A percentile compares a stretch with the other conserved stretches of the same genome.
phyloP scores from a whole-genome alignment of 1,140 invertebrate genomes.

The Cotesia glomerata region DNA sequence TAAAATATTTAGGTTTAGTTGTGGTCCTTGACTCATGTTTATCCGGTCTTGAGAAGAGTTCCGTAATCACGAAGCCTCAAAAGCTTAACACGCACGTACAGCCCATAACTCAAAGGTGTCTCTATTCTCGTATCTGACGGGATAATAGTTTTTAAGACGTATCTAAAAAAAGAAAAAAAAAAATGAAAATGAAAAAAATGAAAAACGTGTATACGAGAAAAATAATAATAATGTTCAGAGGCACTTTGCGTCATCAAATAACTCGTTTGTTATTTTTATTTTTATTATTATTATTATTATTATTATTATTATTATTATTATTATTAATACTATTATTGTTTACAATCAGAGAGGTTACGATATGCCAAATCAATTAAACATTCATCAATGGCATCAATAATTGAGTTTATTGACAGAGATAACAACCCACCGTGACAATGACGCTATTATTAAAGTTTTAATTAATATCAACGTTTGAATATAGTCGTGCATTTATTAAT shows the following conservation, averaged over 20 bases:
- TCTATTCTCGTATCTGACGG: conserved; percentile 13
- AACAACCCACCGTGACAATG: too few species aligned
- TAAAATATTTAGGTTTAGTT: too few species aligned
- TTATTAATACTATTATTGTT: background rate
- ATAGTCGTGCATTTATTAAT: too few species aligned
- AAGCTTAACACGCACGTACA: conserved; percentile 34
- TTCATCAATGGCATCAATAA: too few species aligned
- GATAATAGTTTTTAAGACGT: conserved; percentile 35
- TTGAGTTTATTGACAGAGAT: too few species aligned
- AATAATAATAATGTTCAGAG: background rate
- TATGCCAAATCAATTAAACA: too few species aligned
- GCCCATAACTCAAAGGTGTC: conserved; percentile 39
- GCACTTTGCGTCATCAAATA: background rate
- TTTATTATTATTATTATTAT: background rate
- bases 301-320: background rate
- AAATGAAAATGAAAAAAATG: background rate
- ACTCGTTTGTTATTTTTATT: background rate
- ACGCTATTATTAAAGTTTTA: too few species aligned
- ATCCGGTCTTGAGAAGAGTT: conserved; percentile 16
- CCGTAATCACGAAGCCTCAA: conserved; percentile 33
- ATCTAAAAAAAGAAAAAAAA: background rate
- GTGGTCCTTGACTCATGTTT: conserved; percentile 5
- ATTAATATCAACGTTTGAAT: too few species aligned
- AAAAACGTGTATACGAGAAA: background rate
- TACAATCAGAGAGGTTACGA: too few species aligned